Base-by-base conservation (phyloP, 2,113 vertebrate species). In the Zosterops borbonicus region DNA sequence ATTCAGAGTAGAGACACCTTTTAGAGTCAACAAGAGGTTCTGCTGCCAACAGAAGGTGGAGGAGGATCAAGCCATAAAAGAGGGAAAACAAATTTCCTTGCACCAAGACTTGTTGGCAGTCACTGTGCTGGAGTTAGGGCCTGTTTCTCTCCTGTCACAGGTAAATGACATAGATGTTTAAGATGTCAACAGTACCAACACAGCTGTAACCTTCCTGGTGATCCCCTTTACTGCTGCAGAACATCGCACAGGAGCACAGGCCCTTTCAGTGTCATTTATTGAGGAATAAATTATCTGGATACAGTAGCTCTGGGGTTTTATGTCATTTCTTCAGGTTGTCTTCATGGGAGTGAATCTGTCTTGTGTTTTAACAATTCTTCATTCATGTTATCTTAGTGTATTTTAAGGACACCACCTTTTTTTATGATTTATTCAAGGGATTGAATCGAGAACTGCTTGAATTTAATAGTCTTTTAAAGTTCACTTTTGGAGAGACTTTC, bases 91-190 rank as follows among this genome's bases (percentile, higher is more conserved):
- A 47, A 65, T 24, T 80, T 41, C 29, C 35, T 46, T 46, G 35
- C 2, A 6, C 52, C 71, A n/a, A 29, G 68, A 4, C 19, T 59
- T 15, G 0, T 3, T 70, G 73, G 49, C 20, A 37, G 29, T 15
- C 49, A 35, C 31, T 1, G 1, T 63, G n/a, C 73, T 65, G 59
- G 42, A 74, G 28, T 60, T 58, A 50, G 50, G 53, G 15, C 42
- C 16, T 1, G 0, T 77, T 80, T 63, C 9, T 59, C 47, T 78
- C 27, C 47, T 42, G 18, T 55, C 33, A 19, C 0, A 6, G 28
- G 23, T 49, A 49, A 75, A 76, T 25, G 46, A 90, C 59, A 28
- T 15, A 68, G 62, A 68, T 1, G 0, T 18, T 59, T 46, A 29
- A 52, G 41, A 35, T 41, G 31, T 19, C 46, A 87, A 4, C 35